phyloP scores from a whole-genome alignment of 2,797 vertebrate genomes.

The Falco biarmicus region DNA sequence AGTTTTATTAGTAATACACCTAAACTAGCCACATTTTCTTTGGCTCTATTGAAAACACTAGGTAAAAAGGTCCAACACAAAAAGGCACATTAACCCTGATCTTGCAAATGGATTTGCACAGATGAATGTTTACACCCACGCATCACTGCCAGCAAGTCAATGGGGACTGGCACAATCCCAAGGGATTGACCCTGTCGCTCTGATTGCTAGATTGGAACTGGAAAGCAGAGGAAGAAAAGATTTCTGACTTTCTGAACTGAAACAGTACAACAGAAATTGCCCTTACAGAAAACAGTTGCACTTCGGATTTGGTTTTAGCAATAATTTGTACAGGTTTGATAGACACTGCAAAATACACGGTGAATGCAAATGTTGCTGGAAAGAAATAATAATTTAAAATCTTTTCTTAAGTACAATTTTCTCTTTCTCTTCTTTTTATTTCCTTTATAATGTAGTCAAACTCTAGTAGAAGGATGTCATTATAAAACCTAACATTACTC shows the following conservation, averaged over 20 bases:
- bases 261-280: background rate
- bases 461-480: background rate
- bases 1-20: background rate
- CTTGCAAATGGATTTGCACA: background rate
- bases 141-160: background rate
- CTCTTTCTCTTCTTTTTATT: background rate
- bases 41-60: background rate
- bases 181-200: background rate
- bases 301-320: background rate
- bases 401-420: background rate
- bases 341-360: background rate
- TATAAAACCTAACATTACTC: conserved; percentile 3
- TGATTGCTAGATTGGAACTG: background rate
- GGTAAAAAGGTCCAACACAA: background rate
- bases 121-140: background rate
- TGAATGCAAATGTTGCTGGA: background rate
- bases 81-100: background rate
- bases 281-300: background rate
- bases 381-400: background rate
- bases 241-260: conserved; percentile 1
- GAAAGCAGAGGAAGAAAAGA: background rate
- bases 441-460: background rate
- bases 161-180: background rate
- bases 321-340: background rate
- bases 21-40: conserved; percentile 18